Evolutionary conservation across 2,113 vertebrate genomes (phyloP), one percentile per base, ranked within the genome.

Genomic region (Megaceryle torquata): DNA sequence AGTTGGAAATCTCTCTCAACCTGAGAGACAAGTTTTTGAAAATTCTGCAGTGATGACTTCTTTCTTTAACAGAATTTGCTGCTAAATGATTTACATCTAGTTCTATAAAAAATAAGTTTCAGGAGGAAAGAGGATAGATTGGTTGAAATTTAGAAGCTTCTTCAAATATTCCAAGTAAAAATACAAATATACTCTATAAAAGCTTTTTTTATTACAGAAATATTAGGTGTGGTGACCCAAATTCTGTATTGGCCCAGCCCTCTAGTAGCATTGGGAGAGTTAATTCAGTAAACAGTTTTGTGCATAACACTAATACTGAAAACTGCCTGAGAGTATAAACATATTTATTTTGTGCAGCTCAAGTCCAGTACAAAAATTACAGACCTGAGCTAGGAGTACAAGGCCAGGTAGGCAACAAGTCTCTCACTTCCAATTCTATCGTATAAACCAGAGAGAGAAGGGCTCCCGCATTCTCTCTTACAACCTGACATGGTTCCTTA

Each of bases 171-270:
- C 16, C 10, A 12, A 26, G 22, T 76, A 82, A 92, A 95, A 93
- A 88, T 76, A 74, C 57, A 86, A 88, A 86, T 31, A 76, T 35
- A 22, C 22, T 57, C 71, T 67, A 31, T n/a, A 80, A 69, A 89
- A 75, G 26, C 24, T 29, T 17, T 19, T 86, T 88, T 69, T 96
- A 91, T 80, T 83, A 81, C 60, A 75, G 64, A 75, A 91, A 89
- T 89, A 65, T 92, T 86, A 84, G n/a, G 31, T 68, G 33, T 2
- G 54, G 50, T 65, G 88, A 92, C 88, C 61, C 82, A 90, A 91
- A 96, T 92, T 88, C 68, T 64, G 51, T 17, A 3, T 39, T 41
- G 43, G 76, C 64, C 76, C 53, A 64, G 78, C 56, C 74, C 31
- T 89, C 76, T 17, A 37, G 29, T 9, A 2, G 76, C 60, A 88